A percentile compares a stretch with the other conserved stretches of the same genome.
phyloP scores from a whole-genome alignment of 2,113 vertebrate species.

The Pelmatolapia mariae region DNA sequence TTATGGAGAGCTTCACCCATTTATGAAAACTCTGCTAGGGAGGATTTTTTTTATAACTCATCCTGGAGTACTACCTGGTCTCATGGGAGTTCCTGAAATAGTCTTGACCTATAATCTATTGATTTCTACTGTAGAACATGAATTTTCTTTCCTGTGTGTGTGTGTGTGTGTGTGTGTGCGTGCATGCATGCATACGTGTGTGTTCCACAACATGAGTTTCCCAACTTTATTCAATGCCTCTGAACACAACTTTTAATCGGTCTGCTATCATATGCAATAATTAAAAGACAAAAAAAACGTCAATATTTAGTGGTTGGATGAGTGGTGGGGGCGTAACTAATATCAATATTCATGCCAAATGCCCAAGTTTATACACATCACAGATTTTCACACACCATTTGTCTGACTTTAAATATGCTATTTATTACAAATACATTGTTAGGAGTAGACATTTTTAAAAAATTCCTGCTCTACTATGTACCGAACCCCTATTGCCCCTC shows the following conservation, averaged over 20 bases:
- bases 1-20: not conserved
- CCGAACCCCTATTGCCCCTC: rapidly evolving
- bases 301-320: not conserved
- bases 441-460: not conserved
- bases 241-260: not conserved
- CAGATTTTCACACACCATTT: not conserved
- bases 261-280: not conserved
- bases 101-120: not conserved
- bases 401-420: not conserved
- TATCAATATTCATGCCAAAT: not conserved
- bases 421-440: not conserved
- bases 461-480: not conserved
- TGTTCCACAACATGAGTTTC: not conserved
- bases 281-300: not conserved
- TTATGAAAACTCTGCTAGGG: not conserved
- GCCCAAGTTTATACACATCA: not conserved
- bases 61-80: not conserved
- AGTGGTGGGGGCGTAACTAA: not conserved
- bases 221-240: not conserved
- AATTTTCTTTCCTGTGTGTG: not conserved
- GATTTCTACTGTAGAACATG: not conserved
- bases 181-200: not conserved
- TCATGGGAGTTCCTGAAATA: not conserved
- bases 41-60: not conserved
- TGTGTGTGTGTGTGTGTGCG: too few species aligned